Conservation (phyloP, 30 jellyfish, hydroid and myxozoan genomes). For the Hydractinia symbiolongicarpus region DNA sequence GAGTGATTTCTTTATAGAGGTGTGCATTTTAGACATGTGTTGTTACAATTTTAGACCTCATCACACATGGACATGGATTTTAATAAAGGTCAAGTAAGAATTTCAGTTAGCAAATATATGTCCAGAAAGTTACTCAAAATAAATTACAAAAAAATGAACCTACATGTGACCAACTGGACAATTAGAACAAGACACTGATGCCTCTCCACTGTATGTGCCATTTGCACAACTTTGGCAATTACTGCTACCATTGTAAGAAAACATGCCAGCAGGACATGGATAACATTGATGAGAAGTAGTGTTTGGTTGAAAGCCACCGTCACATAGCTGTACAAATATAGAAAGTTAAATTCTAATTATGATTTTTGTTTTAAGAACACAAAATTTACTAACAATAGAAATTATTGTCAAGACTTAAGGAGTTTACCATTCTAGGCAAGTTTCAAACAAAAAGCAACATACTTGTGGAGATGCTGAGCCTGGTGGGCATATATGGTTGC, state of each 20-base stretch:
- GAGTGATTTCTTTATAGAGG: no score
- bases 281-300: slow-evolving; percentile 61
- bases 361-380: background rate
- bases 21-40: no score
- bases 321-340: slow-evolving; percentile 46
- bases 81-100: background rate
- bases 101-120: background rate
- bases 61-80: background rate
- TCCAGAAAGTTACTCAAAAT: background rate
- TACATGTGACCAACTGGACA: slow-evolving; percentile 88
- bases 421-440: background rate
- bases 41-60: no score
- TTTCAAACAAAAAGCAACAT: background rate
- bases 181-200: slow-evolving; percentile 43
- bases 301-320: slow-evolving; percentile 57
- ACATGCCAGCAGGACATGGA: slow-evolving; percentile 76
- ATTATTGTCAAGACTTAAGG: background rate
- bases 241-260: slow-evolving; percentile 60
- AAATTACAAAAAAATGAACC: background rate
- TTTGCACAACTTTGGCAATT: slow-evolving; percentile 56
- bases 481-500: slow-evolving; percentile 48
- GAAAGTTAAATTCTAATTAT: background rate
- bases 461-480: slow-evolving; percentile 66
- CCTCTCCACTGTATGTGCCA: slow-evolving; percentile 73
- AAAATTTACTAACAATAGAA: background rate